Conservation (phyloP, 2,797 vertebrate species). For the Coregonus ussuriensis region DNA sequence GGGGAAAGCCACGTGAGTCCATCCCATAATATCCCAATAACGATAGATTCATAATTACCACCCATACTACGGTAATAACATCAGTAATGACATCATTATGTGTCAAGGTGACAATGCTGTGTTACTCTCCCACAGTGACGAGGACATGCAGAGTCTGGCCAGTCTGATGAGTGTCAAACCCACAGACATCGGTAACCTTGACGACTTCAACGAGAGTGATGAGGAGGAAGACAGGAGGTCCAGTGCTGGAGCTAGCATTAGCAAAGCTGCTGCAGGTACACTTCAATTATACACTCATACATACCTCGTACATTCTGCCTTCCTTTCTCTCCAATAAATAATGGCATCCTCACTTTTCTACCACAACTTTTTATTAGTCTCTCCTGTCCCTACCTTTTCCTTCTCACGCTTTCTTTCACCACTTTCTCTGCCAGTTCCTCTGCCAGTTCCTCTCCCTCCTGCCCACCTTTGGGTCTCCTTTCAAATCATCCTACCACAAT, state of each 20-base stretch:
- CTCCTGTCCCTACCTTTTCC: slow-evolving; percentile 44
- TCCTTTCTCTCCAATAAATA: not conserved
- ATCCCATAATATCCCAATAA: not conserved
- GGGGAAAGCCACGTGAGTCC: slow-evolving; percentile 91
- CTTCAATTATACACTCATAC: not conserved
- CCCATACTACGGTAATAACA: not conserved
- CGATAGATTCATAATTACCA: not conserved
- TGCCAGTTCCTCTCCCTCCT: too few relatives aligned
- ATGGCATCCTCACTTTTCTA: not conserved
- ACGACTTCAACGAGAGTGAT: slow-evolving; percentile 90
- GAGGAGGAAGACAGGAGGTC: slow-evolving; percentile 83
- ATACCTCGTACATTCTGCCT: not conserved
- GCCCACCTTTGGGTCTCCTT: slow-evolving; percentile 2
- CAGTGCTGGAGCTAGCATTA: slow-evolving; percentile 24
- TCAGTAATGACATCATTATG: not conserved
- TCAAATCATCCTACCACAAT: slow-evolving; percentile 1
- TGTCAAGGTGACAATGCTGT: not conserved
- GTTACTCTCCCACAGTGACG: slow-evolving; percentile 76
- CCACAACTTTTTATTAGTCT: not conserved
- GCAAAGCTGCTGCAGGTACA: slow-evolving; percentile 65
- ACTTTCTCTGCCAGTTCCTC: too few relatives aligned
- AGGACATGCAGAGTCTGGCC: slow-evolving; percentile 95
- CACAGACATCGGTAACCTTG: slow-evolving; percentile 86
- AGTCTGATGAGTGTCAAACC: slow-evolving; percentile 93
- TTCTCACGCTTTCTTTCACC: too few relatives aligned